These are phyloP conservation scores for Sander vitreus DNA, from an alignment of 2,113 vertebrate genomes.

Conservation along the genomic window DNA sequence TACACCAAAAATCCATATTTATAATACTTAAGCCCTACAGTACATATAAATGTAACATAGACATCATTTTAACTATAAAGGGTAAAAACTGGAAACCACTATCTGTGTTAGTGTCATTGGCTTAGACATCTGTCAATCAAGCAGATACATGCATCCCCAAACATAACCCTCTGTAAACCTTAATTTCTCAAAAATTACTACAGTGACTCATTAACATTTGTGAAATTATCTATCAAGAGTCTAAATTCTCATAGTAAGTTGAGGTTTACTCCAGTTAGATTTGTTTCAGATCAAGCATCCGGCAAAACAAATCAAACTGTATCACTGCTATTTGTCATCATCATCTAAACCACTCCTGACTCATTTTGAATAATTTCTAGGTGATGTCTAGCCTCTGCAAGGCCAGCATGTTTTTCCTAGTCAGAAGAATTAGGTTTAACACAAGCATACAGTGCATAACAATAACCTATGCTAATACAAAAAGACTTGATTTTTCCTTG, in stretches of 20 bases:
- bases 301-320: background rate
- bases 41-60: background rate
- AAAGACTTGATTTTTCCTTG: background rate
- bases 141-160: background rate
- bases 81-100: background rate
- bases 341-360: background rate
- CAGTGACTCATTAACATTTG: background rate
- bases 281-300: constrained; percentile 7
- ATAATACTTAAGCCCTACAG: background rate
- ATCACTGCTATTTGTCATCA: constrained; percentile 6
- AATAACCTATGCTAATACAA: background rate
- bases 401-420: background rate
- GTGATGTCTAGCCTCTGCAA: background rate
- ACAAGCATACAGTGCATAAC: background rate
- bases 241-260: background rate
- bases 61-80: background rate
- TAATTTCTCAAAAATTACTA: background rate
- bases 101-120: background rate
- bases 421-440: background rate
- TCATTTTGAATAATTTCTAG: constrained; percentile 7
- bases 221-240: background rate
- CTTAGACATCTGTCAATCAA: background rate
- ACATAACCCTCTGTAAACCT: background rate
- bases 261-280: background rate
- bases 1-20: background rate